Evolutionary conservation across 2,797 vertebrate genomes (phyloP), one percentile per base, ranked within the genome.

Genomic region (Sternotherus odoratus): DNA sequence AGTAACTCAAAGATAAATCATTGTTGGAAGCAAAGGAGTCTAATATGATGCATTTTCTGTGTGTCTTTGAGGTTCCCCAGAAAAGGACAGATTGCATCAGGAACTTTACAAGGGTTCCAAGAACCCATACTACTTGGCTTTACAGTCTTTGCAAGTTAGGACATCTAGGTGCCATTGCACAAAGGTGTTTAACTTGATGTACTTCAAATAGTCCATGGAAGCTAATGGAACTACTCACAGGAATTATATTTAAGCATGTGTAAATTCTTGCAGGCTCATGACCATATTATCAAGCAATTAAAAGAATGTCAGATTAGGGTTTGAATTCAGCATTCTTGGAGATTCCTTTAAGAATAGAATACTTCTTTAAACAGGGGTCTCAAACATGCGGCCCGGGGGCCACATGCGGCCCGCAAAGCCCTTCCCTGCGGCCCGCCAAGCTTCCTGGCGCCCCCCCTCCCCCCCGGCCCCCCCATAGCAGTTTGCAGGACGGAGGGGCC

Each of bases 41-140:
- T 17, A 0, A 23, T 19, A 2, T 8, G 5, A 17, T 1, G 0
- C 1, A 5, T 77, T 50, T 81, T n/a, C 74, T 49, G 63, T 46
- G 1, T 0, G 0, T 48, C 48, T 13, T 54, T 63, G 46, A 26
- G 30, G 53, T 77, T 36, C 30, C 51, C 15, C 60, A 2, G 5
- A 57, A 1, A 17, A 50, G 53, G 6, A 13, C n/a, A n/a, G 21
- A 46, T 63, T 39, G 28, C 13, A 74, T 19, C n/a, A 6, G 92
- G 92, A 95, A 75, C 11, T 95, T 56, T 23, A 49, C 36, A 85
- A 74, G 19, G 77, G 50, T n/a, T 57, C 36, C 16, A 26, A 54
- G 36, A 33, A 33, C 43, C 28, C 50, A 26, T 26, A 19, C 15
- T 24, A 48, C 72, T 51, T 28, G 72, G 33, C 46, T 23, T 56